Percentiles rank a stretch among this genome's conserved stretches.
phyloP scores from a whole-genome alignment of 1,140 invertebrate genomes.

The Galleria mellonella region DNA sequence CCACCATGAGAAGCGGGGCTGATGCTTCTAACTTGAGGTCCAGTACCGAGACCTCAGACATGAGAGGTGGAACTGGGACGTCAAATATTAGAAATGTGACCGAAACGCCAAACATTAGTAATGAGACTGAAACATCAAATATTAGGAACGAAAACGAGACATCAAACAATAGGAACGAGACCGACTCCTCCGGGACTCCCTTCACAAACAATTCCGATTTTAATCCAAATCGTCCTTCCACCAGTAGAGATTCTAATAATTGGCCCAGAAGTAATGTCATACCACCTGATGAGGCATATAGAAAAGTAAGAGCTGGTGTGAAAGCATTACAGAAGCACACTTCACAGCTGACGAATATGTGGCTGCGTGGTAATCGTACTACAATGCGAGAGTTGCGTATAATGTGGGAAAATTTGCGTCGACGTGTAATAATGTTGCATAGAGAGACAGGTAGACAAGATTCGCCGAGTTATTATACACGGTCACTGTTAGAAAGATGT shows the following conservation, averaged over 20 bases:
- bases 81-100: too few species aligned
- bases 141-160: too few species aligned
- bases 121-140: too few species aligned
- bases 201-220: not conserved
- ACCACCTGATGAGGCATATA: slow-evolving; percentile 49
- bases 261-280: slow-evolving; percentile 30
- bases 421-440: slow-evolving; percentile 75
- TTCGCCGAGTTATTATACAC: slow-evolving; percentile 49
- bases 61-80: too few species aligned
- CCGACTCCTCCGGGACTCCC: not conserved
- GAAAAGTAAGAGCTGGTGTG: slow-evolving; percentile 55
- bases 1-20: too few species aligned
- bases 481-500: slow-evolving; percentile 55
- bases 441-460: slow-evolving; percentile 57
- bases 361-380: slow-evolving; percentile 47
- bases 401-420: slow-evolving; percentile 79
- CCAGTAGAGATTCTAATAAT: slow-evolving; percentile 30
- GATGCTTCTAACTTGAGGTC: too few species aligned
- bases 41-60: too few species aligned
- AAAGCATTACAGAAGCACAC: slow-evolving; percentile 56
- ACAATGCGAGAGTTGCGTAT: slow-evolving; percentile 77
- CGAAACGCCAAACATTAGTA: too few species aligned
- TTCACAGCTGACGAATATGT: slow-evolving; percentile 48
- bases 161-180: not conserved
- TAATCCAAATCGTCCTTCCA: slow-evolving; percentile 5